Percentiles rank a stretch among this genome's conserved stretches.
These are phyloP conservation scores for Nixonia krombeini DNA, from an alignment of 1,140 invertebrate species.

Conservation along the genomic window DNA sequence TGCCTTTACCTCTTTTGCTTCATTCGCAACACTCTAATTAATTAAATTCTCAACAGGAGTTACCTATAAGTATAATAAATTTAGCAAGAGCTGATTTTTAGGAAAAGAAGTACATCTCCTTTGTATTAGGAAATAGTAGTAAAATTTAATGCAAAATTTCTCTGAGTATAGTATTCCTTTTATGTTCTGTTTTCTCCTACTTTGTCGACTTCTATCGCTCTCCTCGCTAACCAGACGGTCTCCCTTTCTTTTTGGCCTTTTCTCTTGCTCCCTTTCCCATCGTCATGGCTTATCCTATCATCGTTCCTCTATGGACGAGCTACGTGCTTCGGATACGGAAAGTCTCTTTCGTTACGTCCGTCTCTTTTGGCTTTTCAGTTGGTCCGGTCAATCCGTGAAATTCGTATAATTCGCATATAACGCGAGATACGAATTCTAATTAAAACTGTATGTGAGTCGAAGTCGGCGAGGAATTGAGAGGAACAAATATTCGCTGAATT, in stretches of 20 bases:
- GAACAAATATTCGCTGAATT: background rate
- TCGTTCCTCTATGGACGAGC: constrained; percentile 42
- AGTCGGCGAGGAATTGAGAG: background rate
- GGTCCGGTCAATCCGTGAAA: constrained; percentile 48
- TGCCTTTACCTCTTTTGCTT: too few relatives aligned
- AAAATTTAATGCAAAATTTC: too few relatives aligned
- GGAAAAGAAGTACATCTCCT: too few relatives aligned
- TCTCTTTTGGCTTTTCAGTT: constrained; percentile 48
- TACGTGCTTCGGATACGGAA: constrained; percentile 46
- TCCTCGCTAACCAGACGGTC: constrained; percentile 42
- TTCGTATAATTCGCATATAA: constrained; percentile 46
- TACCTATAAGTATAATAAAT: too few relatives aligned
- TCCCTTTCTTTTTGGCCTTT: constrained; percentile 34
- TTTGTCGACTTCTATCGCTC: constrained; percentile 35
- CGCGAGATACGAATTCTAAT: constrained; percentile 49
- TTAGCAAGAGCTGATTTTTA: too few relatives aligned
- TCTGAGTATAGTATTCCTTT: constrained; percentile 53
- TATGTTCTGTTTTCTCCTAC: constrained; percentile 42
- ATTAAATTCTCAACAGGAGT: too few relatives aligned
- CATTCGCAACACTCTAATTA: too few relatives aligned
- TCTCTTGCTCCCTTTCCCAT: constrained; percentile 42
- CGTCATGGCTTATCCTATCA: constrained; percentile 50
- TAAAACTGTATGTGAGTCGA: constrained; percentile 32
- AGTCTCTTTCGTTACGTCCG: constrained; percentile 43
- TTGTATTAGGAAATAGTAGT: too few relatives aligned